Base-by-base conservation (phyloP, 2,113 vertebrate genomes). In the Motacilla tschutschensis region DNA sequence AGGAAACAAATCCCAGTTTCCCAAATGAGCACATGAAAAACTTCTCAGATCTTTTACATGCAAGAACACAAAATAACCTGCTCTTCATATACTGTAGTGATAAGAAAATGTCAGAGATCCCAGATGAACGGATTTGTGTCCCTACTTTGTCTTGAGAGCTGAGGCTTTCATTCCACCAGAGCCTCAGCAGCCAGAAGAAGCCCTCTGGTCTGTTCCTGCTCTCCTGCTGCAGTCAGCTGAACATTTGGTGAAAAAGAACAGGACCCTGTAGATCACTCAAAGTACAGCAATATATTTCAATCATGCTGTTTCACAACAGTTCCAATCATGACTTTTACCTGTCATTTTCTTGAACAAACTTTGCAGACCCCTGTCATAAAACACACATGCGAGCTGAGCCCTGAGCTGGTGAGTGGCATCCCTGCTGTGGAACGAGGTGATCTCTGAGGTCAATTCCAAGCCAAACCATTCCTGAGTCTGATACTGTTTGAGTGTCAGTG, bases 51-150 rank as follows among this genome's bases (percentile, higher is more conserved):
- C n/a, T 76, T 67, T 72, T 47, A 72, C 9, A 72, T 38, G 21
- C n/a, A 67, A 50, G 51, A 51, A 22, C 28, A 83, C 18, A 73
- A 64, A 83, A 31, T 10, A 59, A 29, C 17, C 50, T 38, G 31
- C 16, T 59, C 55, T 46, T 64, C 41, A 46, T 12, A 35, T 6
- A 8, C 2, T 38, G 16, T 4, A 43, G 41, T 20, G 64, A 5
- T 7, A 62, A 48, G 19, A 20, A 28, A 90, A 69, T 9, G 13
- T 15, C 74, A 60, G 3, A 72, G 20, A 72, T 51, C 13, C 24
- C 41, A n/a, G 22, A 28, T 67, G 44, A 44, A n/a, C 0, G 0
- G 1, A 53, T 22, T 38, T 0, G 0, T 13, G 14, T 55, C 33
- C 31, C 60, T 65, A 3, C 31, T 80, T 70, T 74, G 31, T 46